Base-by-base conservation (phyloP, 2,113 vertebrate genomes). In the Vireo altiloquus region DNA sequence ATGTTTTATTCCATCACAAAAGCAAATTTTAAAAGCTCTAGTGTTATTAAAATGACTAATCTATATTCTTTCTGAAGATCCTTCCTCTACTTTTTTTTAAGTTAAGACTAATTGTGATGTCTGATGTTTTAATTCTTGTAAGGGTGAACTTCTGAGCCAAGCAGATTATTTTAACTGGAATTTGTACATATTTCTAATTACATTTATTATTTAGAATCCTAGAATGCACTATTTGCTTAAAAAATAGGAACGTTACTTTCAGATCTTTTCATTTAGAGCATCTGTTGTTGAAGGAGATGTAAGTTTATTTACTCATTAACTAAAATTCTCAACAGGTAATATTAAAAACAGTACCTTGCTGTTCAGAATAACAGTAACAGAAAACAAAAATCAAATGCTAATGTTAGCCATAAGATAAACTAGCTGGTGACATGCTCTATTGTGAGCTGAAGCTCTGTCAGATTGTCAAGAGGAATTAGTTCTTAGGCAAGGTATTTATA, bases 401-500 rank as follows among this genome's bases (percentile, higher is more conserved):
- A 87, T 66, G 31, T 78, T 81, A 86, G 68, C 33, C 31, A 42
- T 88, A 78, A 93, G 76, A 95, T 60, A 93, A 94, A 94, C 79
- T 88, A 82, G 83, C 80, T 70, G 66, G 77, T 92, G 90, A 52
- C 57, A 65, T 18, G 49, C 65, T 87, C 40, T 71, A 11, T 57
- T 82, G 72, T 92, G 47, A 50, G 46, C 86, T 64, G 71, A 65
- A 87, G 60, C 76, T 92, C 92, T 90, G 88, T 90, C 80, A 75
- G 72, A 70, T 76, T 94, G 95, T 94, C 93, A 93, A 72, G 80
- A 89, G 72, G 92, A 96, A 95, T 96, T 94, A 92, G 80, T 92
- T 92, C 88, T 84, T 91, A 95, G 94, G 90, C 40, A 93, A 94
- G 69, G 50, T 92, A 96, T 96, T 97, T 96, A 95, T 93, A 95